Base-by-base conservation (phyloP, 1,140 invertebrate genomes). In the Atta texana region DNA sequence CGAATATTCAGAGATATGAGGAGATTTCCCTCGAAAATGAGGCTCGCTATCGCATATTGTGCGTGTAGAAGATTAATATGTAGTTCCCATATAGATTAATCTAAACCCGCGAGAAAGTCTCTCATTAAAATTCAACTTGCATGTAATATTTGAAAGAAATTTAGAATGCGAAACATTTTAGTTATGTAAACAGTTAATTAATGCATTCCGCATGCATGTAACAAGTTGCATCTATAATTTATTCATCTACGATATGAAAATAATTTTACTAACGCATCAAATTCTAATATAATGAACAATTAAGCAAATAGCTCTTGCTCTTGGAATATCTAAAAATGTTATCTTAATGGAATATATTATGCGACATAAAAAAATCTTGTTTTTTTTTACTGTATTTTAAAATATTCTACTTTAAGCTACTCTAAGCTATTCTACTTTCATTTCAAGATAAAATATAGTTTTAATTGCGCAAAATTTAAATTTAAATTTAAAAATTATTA, bases 11-110 rank as follows among this genome's bases (percentile, higher is more conserved):
- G 28, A 71, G 66, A 68, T 84, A 57, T 28, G 59, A 68, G 53
- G 59, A 85, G 57, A 31, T 71, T 86, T 59, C 74, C 80, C 51
- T 57, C 57, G 88, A 77, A 89, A 89, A 89, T 89, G 85, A 89
- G 74, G 80, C 84, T 69, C 31, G 68, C 44, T 61, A 68, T 59
- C 69, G 28, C 75, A 81, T 89, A 86, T 89, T 89, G 55, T 61
- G 7, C 86, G 55, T 34, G 7, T 34, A 51, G 55, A 4, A 44
- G 39, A 74, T 84, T 74, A 84, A 84, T 74, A 84, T 51, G 39
- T 49, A 24, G 3, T 24, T 34, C 14, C 24, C 53, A 16, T 3
- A 51, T 2, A 12, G 21, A 51, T 72, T 72, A 57, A 71, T 57
- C 10, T 39, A 24, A 34, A 39, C 7, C 39, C 55, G 80, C 21